These are phyloP conservation scores for Ochotona princeps DNA, from an alignment of 2,113 vertebrate species.

Conservation along the genomic window DNA sequence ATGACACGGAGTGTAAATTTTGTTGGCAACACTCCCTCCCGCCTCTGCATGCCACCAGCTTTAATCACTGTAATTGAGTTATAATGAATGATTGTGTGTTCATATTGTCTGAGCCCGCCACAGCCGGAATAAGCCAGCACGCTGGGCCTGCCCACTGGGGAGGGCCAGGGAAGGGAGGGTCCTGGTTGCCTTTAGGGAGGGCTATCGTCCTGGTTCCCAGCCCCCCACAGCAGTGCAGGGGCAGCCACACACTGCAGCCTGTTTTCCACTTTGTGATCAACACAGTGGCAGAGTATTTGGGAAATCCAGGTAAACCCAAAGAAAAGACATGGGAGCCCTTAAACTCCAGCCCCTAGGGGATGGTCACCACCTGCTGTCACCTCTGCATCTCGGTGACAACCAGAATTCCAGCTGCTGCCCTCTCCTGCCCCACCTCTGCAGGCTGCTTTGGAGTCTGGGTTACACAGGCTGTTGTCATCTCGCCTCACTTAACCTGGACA, in stretches of 20 bases:
- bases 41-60: conserved; percentile 85
- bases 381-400: not conserved
- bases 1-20: conserved; percentile 85
- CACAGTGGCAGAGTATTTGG: not conserved
- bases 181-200: conserved; percentile 35
- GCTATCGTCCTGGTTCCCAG: not conserved
- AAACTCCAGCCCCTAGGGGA: not conserved
- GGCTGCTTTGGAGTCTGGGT: not conserved
- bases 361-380: not conserved
- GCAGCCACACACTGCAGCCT: conserved; percentile 27
- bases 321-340: not conserved
- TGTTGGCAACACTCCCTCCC: conserved; percentile 84
- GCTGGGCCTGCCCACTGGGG: not conserved
- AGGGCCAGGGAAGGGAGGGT: conserved; percentile 37
- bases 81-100: conserved; percentile 86
- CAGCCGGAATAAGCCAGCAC: conserved; percentile 7
- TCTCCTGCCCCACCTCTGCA: not conserved
- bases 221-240: not conserved
- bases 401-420: not conserved
- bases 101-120: conserved; percentile 81
- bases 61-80: conserved; percentile 90
- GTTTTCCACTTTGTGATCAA: not conserved
- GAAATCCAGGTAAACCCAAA: conserved; percentile 45
- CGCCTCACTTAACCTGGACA: not conserved
- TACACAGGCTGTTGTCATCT: fast-evolving